A percentile compares a stretch with the other conserved stretches of the same genome.
These are phyloP conservation scores for Anthoptus insignis DNA, from an alignment of 2,888 invertebrate genomes.

Conservation along the genomic window DNA sequence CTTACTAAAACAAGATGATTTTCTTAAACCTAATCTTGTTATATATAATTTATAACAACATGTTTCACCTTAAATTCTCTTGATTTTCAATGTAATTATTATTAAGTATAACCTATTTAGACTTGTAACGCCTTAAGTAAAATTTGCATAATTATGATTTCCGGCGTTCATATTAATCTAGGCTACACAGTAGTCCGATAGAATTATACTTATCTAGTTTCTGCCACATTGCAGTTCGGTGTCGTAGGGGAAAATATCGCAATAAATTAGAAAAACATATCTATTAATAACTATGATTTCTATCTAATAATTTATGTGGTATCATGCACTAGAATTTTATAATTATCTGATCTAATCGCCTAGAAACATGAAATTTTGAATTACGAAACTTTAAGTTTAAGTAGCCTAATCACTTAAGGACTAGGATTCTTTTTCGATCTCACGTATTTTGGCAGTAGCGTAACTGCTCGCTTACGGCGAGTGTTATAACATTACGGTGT, in stretches of 20 bases:
- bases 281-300: slow-evolving; percentile 51
- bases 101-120: not conserved
- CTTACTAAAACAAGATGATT: not conserved
- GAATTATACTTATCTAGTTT: not conserved
- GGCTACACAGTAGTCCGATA: not conserved
- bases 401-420: slow-evolving; percentile 68
- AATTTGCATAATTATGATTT: not conserved
- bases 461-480: slow-evolving; percentile 64
- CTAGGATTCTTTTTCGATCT: slow-evolving; percentile 78
- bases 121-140: not conserved
- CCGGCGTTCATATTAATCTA: not conserved
- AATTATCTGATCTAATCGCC: slow-evolving; percentile 56
- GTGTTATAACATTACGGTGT: slow-evolving; percentile 48
- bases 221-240: slow-evolving; percentile 8
- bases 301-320: slow-evolving; percentile 67
- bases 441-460: slow-evolving; percentile 81
- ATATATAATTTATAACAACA: too few relatives aligned
- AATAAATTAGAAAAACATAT: slow-evolving; percentile 23
- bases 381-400: slow-evolving; percentile 58
- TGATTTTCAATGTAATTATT: not conserved
- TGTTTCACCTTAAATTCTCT: not conserved
- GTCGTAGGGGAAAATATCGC: slow-evolving; percentile 21
- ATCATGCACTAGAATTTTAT: slow-evolving; percentile 67
- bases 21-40: too few relatives aligned
- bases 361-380: slow-evolving; percentile 63